Evolutionary conservation across 2,888 invertebrate species (phyloP).

Genomic region (Nudaria mundana): DNA sequence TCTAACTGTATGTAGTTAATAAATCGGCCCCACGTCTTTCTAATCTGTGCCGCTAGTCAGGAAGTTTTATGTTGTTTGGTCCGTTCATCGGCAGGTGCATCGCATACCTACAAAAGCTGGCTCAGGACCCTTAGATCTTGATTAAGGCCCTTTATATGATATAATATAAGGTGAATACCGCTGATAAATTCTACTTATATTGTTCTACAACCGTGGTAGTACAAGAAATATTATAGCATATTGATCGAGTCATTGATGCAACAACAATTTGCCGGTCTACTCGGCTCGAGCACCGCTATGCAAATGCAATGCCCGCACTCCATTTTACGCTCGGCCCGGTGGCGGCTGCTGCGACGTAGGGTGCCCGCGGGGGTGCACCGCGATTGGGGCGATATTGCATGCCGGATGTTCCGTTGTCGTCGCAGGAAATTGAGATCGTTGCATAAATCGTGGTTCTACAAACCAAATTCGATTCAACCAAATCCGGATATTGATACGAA

Average conservation of each 20-base stretch:
- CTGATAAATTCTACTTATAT: too few relatives aligned
- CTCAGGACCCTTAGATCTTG: too few relatives aligned
- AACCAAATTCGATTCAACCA: slow-evolving; percentile 78
- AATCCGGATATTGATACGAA: slow-evolving; percentile 80
- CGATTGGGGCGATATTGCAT: slow-evolving; percentile 42
- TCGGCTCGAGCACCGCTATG: slow-evolving; percentile 72
- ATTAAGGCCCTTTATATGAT: too few relatives aligned
- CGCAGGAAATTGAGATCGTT: slow-evolving; percentile 80
- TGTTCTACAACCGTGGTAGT: too few relatives aligned
- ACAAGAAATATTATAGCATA: slow-evolving; percentile 58
- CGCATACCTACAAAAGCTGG: too few relatives aligned
- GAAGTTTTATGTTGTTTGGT: too few relatives aligned
- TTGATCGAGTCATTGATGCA: slow-evolving; percentile 75
- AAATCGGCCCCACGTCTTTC: too few relatives aligned
- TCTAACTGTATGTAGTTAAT: too few relatives aligned
- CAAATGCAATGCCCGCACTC: slow-evolving; percentile 74
- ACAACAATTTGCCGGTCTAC: slow-evolving; percentile 78
- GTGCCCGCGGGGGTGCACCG: slow-evolving; percentile 25
- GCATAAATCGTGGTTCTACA: slow-evolving; percentile 78
- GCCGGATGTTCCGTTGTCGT: slow-evolving; percentile 76
- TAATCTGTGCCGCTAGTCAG: too few relatives aligned
- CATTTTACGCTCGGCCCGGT: slow-evolving; percentile 67
- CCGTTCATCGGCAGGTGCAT: too few relatives aligned
- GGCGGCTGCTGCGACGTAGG: slow-evolving; percentile 37
- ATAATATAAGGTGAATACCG: too few relatives aligned